phyloP scores from a whole-genome alignment of 2,888 invertebrate species.

The Piscicola geometra region DNA sequence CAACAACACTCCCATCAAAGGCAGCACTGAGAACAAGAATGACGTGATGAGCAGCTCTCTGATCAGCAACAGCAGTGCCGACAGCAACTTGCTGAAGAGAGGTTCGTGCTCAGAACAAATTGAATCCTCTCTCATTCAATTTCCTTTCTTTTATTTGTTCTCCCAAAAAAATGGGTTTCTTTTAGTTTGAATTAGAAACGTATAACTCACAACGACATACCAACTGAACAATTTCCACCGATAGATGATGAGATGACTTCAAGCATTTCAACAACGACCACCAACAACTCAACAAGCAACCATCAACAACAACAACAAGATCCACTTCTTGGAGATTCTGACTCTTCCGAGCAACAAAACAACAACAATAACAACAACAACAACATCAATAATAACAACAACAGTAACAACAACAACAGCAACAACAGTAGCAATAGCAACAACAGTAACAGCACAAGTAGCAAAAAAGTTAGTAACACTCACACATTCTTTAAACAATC shows the following conservation, averaged over 20 bases:
- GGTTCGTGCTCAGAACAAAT: too few species aligned
- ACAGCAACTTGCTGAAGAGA: not conserved
- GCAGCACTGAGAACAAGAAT: not conserved
- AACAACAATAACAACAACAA: slow-evolving; percentile 5
- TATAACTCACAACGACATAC: too few species aligned
- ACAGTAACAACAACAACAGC: not conserved
- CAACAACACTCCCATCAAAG: not conserved
- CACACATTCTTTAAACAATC: too few species aligned
- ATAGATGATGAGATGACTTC: not conserved
- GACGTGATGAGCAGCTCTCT: not conserved
- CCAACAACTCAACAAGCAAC: not conserved
- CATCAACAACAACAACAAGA: not conserved
- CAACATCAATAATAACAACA: not conserved
- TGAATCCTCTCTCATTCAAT: not conserved
- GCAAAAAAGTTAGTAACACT: too few species aligned
- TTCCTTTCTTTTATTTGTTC: not conserved
- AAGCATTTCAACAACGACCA: not conserved
- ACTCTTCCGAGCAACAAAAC: not conserved
- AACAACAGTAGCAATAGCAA: not conserved
- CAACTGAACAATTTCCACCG: too few species aligned
- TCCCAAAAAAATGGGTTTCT: too few species aligned
- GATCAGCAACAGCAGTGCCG: not conserved
- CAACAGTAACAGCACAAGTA: not conserved
- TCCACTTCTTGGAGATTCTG: not conserved
- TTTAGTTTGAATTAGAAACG: too few species aligned